These are phyloP conservation scores for Jacana jacana DNA, from an alignment of 2,113 vertebrate species.

Conservation along the genomic window DNA sequence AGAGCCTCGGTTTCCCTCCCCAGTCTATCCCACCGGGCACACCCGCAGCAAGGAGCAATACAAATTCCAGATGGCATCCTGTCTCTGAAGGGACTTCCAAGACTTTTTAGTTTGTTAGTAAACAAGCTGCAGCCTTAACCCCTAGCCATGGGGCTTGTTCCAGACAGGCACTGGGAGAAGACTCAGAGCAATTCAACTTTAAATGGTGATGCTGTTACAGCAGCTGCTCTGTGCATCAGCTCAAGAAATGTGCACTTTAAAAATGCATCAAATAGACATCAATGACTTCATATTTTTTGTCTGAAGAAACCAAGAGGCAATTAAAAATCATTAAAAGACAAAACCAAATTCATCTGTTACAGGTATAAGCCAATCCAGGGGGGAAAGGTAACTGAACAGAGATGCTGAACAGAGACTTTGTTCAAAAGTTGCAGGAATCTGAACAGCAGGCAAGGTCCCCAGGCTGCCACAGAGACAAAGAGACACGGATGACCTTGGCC, in stretches of 20 bases:
- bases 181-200: background rate
- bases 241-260: background rate
- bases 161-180: background rate
- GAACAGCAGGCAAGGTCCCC: background rate
- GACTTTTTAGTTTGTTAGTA: background rate
- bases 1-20: background rate
- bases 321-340: background rate
- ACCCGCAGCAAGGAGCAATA: background rate
- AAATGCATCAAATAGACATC: background rate
- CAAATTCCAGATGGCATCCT: background rate
- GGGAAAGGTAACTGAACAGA: background rate
- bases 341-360: background rate
- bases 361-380: accelerated
- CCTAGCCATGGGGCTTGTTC: background rate
- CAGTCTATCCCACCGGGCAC: accelerated
- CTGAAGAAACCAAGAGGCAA: background rate
- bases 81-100: background rate
- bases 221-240: background rate
- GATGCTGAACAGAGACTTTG: background rate
- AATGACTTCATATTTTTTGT: background rate
- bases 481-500: background rate
- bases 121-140: background rate
- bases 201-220: background rate
- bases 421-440: background rate
- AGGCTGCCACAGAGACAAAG: background rate